These are phyloP conservation scores for Semaprochilodus insignis DNA, from an alignment of 2,797 vertebrate species.

Conservation along the genomic window DNA sequence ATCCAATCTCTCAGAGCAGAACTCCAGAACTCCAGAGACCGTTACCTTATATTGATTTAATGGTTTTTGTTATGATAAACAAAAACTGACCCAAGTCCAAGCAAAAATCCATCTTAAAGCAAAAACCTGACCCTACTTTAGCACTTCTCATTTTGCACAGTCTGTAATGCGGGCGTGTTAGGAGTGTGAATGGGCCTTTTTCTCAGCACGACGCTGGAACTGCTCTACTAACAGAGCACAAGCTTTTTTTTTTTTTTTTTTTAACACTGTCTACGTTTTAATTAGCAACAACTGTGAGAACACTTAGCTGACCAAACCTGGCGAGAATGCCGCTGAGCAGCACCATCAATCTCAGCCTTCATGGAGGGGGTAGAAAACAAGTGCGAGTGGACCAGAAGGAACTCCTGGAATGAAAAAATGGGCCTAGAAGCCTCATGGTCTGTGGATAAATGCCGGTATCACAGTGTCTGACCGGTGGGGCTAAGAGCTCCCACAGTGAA, in stretches of 20 bases:
- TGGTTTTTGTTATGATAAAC: neutral
- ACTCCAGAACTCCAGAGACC: too few species aligned
- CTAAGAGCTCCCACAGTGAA: conserved; percentile 23
- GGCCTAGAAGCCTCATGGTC: conserved; percentile 3
- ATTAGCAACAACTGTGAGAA: conserved; percentile 61
- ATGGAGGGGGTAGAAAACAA: neutral
- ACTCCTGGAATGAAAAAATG: neutral
- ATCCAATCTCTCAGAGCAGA: neutral
- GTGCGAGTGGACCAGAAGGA: conserved; percentile 24
- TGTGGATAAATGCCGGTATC: conserved; percentile 31
- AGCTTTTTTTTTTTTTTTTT: neutral
- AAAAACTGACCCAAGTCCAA: neutral
- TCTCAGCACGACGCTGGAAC: neutral
- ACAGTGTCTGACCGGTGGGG: conserved; percentile 22
- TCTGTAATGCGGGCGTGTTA: neutral
- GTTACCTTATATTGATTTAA: neutral
- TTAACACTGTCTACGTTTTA: conserved; percentile 46
- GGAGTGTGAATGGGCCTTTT: neutral
- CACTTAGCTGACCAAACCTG: conserved; percentile 57
- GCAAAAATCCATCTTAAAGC: too few species aligned
- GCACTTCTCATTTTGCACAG: neutral
- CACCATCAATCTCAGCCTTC: conserved; percentile 55
- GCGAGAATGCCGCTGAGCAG: conserved; percentile 63
- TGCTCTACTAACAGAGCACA: conserved; percentile 34
- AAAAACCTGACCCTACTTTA: too few species aligned